Evolutionary conservation across 2,888 invertebrate genomes (phyloP).

Genomic region (Julus scanicus): DNA sequence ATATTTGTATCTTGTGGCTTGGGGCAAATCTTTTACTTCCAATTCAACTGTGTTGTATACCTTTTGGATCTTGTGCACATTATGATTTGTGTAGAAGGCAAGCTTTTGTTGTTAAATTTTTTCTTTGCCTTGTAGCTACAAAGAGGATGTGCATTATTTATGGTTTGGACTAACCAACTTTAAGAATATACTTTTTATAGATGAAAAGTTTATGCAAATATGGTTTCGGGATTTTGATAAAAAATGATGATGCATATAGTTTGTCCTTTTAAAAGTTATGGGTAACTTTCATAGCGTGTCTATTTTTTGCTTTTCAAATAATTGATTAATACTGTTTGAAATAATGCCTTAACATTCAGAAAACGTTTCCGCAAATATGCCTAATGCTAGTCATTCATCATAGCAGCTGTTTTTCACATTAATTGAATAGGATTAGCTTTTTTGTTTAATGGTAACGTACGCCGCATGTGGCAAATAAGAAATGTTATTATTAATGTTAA

Average conservation of each 20-base stretch:
- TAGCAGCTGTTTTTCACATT: conserved; percentile 31
- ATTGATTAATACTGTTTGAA: background rate
- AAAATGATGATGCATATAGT: too few species aligned
- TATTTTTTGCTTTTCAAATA: background rate
- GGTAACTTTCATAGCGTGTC: background rate
- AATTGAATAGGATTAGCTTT: conserved; percentile 10
- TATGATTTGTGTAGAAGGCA: too few species aligned
- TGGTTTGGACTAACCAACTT: too few species aligned
- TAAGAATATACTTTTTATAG: background rate
- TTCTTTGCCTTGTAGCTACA: too few species aligned
- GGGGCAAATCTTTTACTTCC: too few species aligned
- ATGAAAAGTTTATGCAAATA: background rate
- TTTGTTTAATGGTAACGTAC: background rate
- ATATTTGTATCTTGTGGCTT: too few species aligned
- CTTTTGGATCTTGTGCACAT: too few species aligned
- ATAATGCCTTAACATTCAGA: background rate
- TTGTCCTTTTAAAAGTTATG: background rate
- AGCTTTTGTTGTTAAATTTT: too few species aligned
- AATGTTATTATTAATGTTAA: background rate
- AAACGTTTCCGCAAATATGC: background rate
- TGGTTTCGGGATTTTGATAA: background rate
- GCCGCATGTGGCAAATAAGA: background rate
- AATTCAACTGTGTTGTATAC: too few species aligned
- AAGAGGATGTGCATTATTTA: too few species aligned
- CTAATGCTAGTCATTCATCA: conserved; percentile 22